Evolutionary conservation across 2,113 vertebrate species (phyloP), one percentile per base, ranked within the genome.

Genomic region (Sceloporus tristichus): DNA sequence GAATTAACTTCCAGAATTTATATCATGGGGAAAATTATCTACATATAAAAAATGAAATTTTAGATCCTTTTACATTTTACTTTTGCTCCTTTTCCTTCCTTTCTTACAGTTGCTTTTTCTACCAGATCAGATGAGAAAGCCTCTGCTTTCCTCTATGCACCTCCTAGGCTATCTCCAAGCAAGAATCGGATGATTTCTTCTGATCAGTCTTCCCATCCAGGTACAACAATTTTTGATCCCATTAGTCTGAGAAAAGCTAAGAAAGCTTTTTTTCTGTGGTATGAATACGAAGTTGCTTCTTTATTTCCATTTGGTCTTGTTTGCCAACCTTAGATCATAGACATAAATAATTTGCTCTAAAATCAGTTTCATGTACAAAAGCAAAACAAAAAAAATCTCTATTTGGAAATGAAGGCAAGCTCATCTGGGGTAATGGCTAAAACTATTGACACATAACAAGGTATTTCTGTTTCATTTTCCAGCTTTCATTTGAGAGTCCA

Each of bases 201-300:
- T 54, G 87, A 89, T 88, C 90, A 90, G 11, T 85, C 91, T 90
- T 88, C 91, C 68, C 78, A 88, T 89, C 0, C 90, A 96, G 94
- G 95, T 95, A 94, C 25, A 16, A 38, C 7, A 83, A 68, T 5
- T 85, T 29, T 18, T 87, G 1, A 88, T 87, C 19, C 8, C 53
- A 73, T 56, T 56, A 65, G 29, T 48, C 56, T 42, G 53, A 59
- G 85, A 71, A 56, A 29, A 70, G 3, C 66, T 25, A 27, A 25
- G 66, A 27, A 59, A 25, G 34, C 34, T 4, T 53, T 2, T 82
- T 68, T 6, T 82, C 40, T 27, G 53, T 71, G 40, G 25, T 65
- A 25, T 13, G 9, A 81, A 81, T 82, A 42, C 40, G 9, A 25
- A 38, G 56, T 81, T 81, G 56, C 3, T 81, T 38, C n/a, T 10